Evolutionary conservation across 2,888 invertebrate genomes (phyloP), one percentile per base, ranked within the genome.

Genomic region (Troglohyphantes excavatus): DNA sequence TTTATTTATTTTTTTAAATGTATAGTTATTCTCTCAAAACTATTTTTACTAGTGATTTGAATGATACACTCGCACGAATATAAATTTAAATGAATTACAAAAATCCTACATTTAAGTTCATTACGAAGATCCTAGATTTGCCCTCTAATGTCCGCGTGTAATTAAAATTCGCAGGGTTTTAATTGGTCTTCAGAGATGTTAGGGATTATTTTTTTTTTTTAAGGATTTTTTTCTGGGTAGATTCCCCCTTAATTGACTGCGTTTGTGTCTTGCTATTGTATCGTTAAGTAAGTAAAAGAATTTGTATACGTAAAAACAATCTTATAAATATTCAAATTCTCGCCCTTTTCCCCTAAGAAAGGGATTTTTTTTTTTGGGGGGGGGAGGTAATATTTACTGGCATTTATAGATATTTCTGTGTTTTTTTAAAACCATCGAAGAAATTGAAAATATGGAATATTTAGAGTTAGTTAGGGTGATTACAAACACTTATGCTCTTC

Each of bases 281-380:
- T 72, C 26, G 3, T 23, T 17, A 46, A 21, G 13, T 6, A n/a
- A n/a, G n/a, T n/a, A 70, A 70, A 26, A 13, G 43, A 26, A 63
- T 5, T 0, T n/a, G 9, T n/a, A 26, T 13, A 9, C 13, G 39
- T n/a, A 39, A 78, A 27, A 78, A n/a, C 23, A 33, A 75, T 75
- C 75, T 59, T 85, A 68, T 85, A 75, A 76, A 85, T 76, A 85
- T 76, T 85, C 59, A 76, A 65, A 53, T 76, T 53, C 68, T 46
- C n/a, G 13, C 26, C 26, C 17, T 21, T 43, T 23, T 72, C 17
- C 7, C n/a, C 21, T 46, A 23, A 43, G 13, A 23, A 1, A 0
- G 0, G 0, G 3, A 72, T n/a, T 46, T 26, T 27, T 19, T n/a
- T 53, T 19, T 23, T 70, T 21, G 23, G 70, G 33, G 39, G 19